phyloP scores from a whole-genome alignment of 2,888 invertebrate genomes.

The Nipponacmea schrenckii region DNA sequence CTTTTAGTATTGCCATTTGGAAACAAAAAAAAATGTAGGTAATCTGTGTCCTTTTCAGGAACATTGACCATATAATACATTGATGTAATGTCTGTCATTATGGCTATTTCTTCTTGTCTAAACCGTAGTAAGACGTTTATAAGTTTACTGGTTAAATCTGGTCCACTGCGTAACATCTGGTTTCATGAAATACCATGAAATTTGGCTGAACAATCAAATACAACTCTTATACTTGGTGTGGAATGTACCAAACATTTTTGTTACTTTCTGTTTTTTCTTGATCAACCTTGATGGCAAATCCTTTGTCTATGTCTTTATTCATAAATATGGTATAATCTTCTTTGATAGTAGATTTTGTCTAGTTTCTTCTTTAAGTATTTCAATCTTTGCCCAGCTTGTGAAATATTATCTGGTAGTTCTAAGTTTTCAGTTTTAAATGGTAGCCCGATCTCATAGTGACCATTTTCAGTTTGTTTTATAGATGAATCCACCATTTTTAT shows the following conservation, averaged over 20 bases:
- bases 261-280: not conserved
- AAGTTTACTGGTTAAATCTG: slow-evolving; percentile 37
- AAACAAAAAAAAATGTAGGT: slow-evolving; percentile 35
- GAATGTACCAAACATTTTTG: slow-evolving; percentile 31
- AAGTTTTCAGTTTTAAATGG: not conserved
- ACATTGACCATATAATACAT: slow-evolving; percentile 34
- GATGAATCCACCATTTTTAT: not conserved
- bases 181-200: slow-evolving; percentile 34
- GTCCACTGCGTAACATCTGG: slow-evolving; percentile 31
- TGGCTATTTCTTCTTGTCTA: slow-evolving; percentile 31
- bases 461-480: not conserved
- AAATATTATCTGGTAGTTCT: not conserved
- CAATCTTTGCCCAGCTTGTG: slow-evolving; percentile 10
- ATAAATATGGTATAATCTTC: slow-evolving; percentile 19
- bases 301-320: slow-evolving; percentile 15
- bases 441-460: not conserved
- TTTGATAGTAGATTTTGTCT: slow-evolving; percentile 4
- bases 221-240: no score
- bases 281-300: slow-evolving; percentile 20
- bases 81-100: slow-evolving; percentile 33
- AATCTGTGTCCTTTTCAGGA: slow-evolving; percentile 22
- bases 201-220: no score
- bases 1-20: not conserved
- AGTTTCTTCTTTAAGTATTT: slow-evolving; percentile 17
- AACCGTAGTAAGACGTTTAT: slow-evolving; percentile 35